Conservation (phyloP, 2,888 invertebrate genomes). For the Julus scandinavius region DNA sequence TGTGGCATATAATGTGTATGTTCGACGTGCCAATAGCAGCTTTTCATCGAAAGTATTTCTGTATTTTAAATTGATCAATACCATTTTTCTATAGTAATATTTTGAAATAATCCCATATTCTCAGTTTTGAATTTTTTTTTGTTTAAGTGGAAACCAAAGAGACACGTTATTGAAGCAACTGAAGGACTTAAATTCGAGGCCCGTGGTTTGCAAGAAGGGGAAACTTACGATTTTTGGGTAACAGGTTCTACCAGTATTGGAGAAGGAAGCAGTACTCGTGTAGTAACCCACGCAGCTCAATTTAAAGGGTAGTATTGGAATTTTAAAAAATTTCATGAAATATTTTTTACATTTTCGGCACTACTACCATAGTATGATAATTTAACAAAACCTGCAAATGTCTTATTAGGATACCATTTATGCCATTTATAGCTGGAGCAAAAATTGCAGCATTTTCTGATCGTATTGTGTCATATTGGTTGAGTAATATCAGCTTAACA, state of each 20-base stretch:
- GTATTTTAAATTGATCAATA: conserved; percentile 36
- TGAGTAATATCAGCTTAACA: conserved; percentile 53
- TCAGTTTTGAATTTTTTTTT: not conserved
- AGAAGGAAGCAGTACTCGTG: conserved; percentile 66
- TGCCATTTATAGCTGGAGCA: conserved; percentile 54
- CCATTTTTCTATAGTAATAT: not conserved
- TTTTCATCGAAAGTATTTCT: conserved; percentile 44
- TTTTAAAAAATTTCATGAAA: not conserved
- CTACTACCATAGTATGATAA: too few relatives aligned
- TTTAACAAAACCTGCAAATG: not conserved
- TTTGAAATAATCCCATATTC: not conserved
- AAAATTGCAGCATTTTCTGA: conserved; percentile 56
- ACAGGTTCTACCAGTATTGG: conserved; percentile 74
- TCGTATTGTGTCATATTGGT: conserved; percentile 55
- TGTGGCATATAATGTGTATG: conserved; percentile 50
- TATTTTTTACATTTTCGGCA: too few relatives aligned
- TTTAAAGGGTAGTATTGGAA: conserved; percentile 50
- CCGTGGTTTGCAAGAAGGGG: conserved; percentile 69
- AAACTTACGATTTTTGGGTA: conserved; percentile 73
- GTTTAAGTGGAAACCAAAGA: not conserved
- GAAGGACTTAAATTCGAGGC: conserved; percentile 64
- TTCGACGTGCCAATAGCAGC: conserved; percentile 29
- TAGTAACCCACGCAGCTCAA: conserved; percentile 51
- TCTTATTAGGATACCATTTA: not conserved
- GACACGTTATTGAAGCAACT: not conserved